Percentiles rank a stretch among this genome's conserved stretches.
phyloP scores from a whole-genome alignment of 2,797 vertebrate species.

The Hozukius guyotensis region DNA sequence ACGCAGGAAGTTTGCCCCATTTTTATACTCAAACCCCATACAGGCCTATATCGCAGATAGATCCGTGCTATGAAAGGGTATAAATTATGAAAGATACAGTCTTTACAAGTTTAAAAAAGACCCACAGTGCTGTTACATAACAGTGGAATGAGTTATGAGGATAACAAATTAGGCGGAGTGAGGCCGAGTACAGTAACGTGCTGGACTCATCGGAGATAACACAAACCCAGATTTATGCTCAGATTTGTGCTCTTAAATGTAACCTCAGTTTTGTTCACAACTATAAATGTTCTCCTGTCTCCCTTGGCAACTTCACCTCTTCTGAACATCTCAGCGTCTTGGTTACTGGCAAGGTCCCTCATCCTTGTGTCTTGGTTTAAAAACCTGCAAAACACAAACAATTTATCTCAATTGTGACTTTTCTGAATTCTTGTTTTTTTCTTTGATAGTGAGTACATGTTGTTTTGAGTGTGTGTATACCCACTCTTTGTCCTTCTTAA shows the following conservation, averaged over 20 bases:
- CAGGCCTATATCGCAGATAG: constrained; percentile 53
- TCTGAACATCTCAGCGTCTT: constrained; percentile 36
- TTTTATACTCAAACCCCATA: constrained; percentile 58
- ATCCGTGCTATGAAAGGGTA: constrained; percentile 66
- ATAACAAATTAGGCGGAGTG: constrained; percentile 57
- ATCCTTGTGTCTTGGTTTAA: constrained; percentile 7
- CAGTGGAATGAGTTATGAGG: constrained; percentile 62
- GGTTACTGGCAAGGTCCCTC: constrained; percentile 38
- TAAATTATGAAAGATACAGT: constrained; percentile 76
- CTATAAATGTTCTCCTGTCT: constrained; percentile 55
- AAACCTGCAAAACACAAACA: constrained; percentile 7
- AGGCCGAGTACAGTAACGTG: constrained; percentile 25
- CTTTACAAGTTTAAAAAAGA: constrained; percentile 70
- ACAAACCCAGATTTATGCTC: constrained; percentile 21
- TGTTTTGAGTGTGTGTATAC: neutral
- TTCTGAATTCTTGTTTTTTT: neutral
- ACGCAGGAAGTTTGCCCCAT: constrained; percentile 60
- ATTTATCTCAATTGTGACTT: neutral
- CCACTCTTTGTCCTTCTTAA: neutral
- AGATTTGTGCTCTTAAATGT: constrained; percentile 33
- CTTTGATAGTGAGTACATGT: neutral
- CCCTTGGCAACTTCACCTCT: constrained; percentile 54
- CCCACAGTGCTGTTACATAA: constrained; percentile 64
- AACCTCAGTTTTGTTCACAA: constrained; percentile 13
- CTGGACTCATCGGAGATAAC: constrained; percentile 21